Conservation (phyloP, 2,113 vertebrate genomes). For the Cheilinus undulatus region DNA sequence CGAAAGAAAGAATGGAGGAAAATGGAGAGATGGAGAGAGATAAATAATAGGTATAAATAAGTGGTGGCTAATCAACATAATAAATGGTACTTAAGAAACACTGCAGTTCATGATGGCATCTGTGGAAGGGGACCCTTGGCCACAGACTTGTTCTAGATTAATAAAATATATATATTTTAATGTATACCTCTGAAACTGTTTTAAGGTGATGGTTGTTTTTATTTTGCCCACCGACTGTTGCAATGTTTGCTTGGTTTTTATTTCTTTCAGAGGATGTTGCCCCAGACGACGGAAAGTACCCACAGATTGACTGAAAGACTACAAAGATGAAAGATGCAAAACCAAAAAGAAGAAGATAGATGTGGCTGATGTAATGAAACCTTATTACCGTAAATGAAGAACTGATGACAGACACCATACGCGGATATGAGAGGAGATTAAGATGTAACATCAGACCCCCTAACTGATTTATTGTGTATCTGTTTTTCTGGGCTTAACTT, state of each 20-base stretch:
- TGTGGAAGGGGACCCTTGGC: no score
- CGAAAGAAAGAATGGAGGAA: no score
- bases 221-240: not conserved
- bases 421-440: not conserved
- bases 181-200: no score
- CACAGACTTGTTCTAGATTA: no score
- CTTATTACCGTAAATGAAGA: not conserved
- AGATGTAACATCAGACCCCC: slow-evolving; percentile 17
- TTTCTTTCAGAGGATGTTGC: slow-evolving; percentile 30
- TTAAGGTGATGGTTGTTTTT: not conserved
- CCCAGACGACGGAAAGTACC: slow-evolving; percentile 36
- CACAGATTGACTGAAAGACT: slow-evolving; percentile 16
- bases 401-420: slow-evolving; percentile 2
- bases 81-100: no score
- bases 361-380: not conserved
- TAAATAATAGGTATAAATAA: no score
- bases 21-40: no score
- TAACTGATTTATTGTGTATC: not conserved
- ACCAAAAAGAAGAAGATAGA: not conserved
- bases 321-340: not conserved
- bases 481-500: slow-evolving; percentile 22
- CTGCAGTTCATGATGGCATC: no score
- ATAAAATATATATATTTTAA: no score
- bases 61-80: no score
- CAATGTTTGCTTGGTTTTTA: slow-evolving; percentile 8